These are phyloP conservation scores for Drosophila rubida DNA, from an alignment of 2,888 invertebrate species.

Conservation along the genomic window DNA sequence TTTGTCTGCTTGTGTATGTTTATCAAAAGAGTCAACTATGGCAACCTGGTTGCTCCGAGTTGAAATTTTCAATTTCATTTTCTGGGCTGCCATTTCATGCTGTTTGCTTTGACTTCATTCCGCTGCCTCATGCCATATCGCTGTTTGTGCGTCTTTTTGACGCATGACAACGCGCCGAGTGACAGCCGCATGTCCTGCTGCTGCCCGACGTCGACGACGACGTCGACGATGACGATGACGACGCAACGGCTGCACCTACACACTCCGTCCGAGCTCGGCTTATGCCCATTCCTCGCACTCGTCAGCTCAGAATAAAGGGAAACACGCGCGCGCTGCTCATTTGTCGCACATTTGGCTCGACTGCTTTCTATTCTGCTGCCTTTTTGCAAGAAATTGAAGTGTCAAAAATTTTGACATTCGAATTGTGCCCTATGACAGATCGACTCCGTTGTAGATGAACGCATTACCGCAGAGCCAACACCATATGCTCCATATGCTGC, in stretches of 20 bases:
- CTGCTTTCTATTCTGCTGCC: slow-evolving; percentile 29
- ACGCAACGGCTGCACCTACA: slow-evolving; percentile 67
- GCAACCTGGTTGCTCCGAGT: slow-evolving; percentile 71
- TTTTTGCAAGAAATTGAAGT: slow-evolving; percentile 80
- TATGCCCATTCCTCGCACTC: slow-evolving; percentile 7
- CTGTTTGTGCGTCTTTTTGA: slow-evolving; percentile 56
- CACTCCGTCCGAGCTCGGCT: slow-evolving; percentile 29
- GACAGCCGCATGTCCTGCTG: slow-evolving; percentile 70
- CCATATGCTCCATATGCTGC: slow-evolving; percentile 54
- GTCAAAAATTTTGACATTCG: slow-evolving; percentile 85
- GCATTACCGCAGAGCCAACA: slow-evolving; percentile 60
- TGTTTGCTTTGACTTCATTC: slow-evolving; percentile 76
- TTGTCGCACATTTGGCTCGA: slow-evolving; percentile 66
- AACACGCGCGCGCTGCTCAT: slow-evolving; percentile 65
- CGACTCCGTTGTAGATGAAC: slow-evolving; percentile 53
- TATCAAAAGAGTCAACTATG: slow-evolving; percentile 78
- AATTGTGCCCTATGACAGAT: slow-evolving; percentile 81
- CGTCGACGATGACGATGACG: neutral
- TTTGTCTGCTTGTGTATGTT: slow-evolving; percentile 50
- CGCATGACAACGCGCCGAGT: slow-evolving; percentile 71
- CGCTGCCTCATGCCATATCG: slow-evolving; percentile 35
- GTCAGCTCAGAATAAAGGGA: slow-evolving; percentile 48
- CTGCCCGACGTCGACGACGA: slow-evolving; percentile 17
- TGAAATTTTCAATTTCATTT: slow-evolving; percentile 82
- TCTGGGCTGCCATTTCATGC: slow-evolving; percentile 68